A percentile compares a stretch with the other conserved stretches of the same genome.
These are phyloP conservation scores for Hofmannophila pseudospretella DNA, from an alignment of 2,888 invertebrate species.

Conservation along the genomic window DNA sequence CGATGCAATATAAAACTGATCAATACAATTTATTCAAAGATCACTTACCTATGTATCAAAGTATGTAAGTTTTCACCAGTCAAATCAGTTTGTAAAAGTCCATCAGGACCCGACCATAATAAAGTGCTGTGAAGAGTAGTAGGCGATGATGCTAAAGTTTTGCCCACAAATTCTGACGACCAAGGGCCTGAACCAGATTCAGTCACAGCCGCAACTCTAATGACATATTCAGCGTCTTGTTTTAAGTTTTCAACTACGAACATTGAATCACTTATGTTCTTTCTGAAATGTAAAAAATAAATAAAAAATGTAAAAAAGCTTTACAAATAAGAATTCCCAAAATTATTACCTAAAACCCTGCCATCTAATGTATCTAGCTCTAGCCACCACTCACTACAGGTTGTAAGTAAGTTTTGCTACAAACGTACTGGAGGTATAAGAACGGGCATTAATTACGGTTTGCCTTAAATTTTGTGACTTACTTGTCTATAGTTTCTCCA, in stretches of 20 bases:
- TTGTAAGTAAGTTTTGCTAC: no score
- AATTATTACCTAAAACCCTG: no score
- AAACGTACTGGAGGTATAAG: no score
- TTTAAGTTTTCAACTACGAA: constrained; percentile 83
- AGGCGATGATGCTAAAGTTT: constrained; percentile 78
- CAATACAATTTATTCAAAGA: no score
- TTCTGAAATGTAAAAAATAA: constrained; percentile 42
- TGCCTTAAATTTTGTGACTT: no score
- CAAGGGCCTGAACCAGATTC: constrained; percentile 88
- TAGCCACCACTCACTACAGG: no score
- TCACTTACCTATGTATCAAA: constrained; percentile 75
- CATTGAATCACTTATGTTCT: constrained; percentile 77
- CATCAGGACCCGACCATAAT: constrained; percentile 86
- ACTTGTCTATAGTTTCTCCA: constrained; percentile 53
- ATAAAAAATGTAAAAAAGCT: background rate
- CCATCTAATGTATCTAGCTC: no score
- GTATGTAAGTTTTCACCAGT: constrained; percentile 86
- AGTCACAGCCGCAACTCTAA: constrained; percentile 89
- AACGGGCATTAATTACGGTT: no score
- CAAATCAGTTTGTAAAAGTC: constrained; percentile 88
- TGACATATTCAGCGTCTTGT: constrained; percentile 85
- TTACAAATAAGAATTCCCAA: background rate
- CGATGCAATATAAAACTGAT: no score
- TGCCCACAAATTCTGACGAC: constrained; percentile 85
- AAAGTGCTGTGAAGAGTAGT: constrained; percentile 80